A percentile compares a stretch with the other conserved stretches of the same genome.
Evolutionary conservation across 2,113 vertebrate species (phyloP).

Genomic region (Perca flavescens): DNA sequence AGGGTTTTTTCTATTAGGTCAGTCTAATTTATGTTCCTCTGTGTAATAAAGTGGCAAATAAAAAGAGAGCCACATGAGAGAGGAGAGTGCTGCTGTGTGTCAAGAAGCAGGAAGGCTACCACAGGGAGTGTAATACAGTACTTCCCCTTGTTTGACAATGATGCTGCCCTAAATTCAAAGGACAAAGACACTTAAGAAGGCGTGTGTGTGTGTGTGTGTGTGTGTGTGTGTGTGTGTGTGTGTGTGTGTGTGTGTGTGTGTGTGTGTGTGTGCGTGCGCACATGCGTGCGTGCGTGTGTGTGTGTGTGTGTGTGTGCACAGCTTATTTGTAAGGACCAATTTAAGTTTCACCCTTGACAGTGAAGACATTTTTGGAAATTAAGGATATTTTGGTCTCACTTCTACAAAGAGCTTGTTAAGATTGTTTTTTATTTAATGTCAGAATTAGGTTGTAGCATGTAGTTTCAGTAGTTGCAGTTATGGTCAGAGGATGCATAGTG

Average conservation of each 20-base stretch:
- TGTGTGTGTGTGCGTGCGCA: background rate
- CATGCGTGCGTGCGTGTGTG: too few species aligned
- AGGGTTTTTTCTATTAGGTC: constrained; percentile 45
- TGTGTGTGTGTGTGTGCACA: background rate
- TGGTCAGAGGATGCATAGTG: background rate
- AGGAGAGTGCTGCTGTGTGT: constrained; percentile 20
- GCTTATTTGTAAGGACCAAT: background rate
- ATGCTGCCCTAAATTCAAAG: constrained; percentile 63
- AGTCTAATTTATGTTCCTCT: constrained; percentile 54
- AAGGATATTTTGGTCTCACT: background rate
- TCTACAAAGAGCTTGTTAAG: background rate
- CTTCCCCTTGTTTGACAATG: constrained; percentile 49
- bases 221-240: background rate
- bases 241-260: background rate
- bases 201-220: background rate
- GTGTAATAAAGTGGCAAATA: constrained; percentile 33
- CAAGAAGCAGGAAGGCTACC: constrained; percentile 42
- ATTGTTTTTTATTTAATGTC: background rate
- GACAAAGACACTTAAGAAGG: constrained; percentile 39
- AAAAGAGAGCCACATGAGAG: constrained; percentile 43
- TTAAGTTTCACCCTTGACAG: background rate
- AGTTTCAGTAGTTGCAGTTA: background rate
- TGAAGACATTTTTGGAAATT: background rate
- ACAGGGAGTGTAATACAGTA: constrained; percentile 58
- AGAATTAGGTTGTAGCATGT: background rate